These are phyloP conservation scores for Rhegmatorhina hoffmannsi DNA, from an alignment of 2,113 vertebrate species.

Conservation along the genomic window DNA sequence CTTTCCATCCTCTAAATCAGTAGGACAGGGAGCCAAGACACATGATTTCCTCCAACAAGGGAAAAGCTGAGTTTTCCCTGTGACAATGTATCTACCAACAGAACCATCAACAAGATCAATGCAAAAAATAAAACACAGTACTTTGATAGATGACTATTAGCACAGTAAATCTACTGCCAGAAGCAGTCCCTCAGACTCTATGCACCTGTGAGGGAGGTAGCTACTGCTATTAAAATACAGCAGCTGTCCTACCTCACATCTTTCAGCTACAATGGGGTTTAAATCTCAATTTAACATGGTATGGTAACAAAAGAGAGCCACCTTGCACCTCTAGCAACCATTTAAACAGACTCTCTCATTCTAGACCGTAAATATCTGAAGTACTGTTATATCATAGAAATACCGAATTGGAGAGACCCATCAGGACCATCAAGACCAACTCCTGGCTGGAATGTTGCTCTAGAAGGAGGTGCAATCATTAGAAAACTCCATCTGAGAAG, in stretches of 20 bases:
- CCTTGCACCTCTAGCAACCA: neutral
- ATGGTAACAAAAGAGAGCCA: neutral
- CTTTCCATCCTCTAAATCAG: neutral
- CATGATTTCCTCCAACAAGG: accelerated
- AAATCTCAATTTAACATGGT: neutral
- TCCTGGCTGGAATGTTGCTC: neutral
- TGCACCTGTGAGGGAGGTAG: neutral
- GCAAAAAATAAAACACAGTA: neutral
- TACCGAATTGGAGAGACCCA: neutral
- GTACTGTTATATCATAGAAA: neutral
- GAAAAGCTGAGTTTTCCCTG: neutral
- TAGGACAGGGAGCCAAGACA: neutral
- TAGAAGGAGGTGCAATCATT: neutral
- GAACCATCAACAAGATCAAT: neutral
- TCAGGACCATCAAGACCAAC: neutral
- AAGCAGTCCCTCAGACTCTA: neutral
- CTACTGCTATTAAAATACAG: neutral
- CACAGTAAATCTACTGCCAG: neutral
- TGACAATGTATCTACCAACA: neutral
- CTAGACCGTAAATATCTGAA: neutral
- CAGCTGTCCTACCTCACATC: neutral
- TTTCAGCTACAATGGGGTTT: neutral
- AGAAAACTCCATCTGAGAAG: neutral
- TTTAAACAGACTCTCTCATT: neutral
- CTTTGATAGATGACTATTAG: neutral